Conservation (phyloP, 2,888 invertebrate genomes). For the Diarsia mendica region DNA sequence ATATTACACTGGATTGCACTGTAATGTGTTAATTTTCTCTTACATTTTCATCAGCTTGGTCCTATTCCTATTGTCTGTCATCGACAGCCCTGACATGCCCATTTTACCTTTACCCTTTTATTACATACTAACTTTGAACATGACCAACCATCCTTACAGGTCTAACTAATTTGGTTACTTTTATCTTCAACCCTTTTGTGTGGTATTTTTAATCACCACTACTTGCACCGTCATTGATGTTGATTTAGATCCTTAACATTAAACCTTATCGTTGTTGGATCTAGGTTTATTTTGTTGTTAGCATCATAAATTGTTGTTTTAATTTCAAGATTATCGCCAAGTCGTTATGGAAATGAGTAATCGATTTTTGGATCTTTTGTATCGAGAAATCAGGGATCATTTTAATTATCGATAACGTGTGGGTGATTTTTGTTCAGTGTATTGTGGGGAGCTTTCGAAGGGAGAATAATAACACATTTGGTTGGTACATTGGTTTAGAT, state of each 20-base stretch:
- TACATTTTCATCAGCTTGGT: conserved; percentile 65
- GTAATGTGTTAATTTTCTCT: conserved; percentile 64
- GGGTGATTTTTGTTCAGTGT: conserved; percentile 44
- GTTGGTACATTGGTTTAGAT: conserved; percentile 51
- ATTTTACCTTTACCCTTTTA: conserved; percentile 20
- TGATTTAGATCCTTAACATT: conserved; percentile 37
- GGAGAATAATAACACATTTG: conserved; percentile 68
- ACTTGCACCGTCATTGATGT: conserved; percentile 72
- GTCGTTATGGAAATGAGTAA: conserved; percentile 72
- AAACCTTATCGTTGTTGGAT: conserved; percentile 4
- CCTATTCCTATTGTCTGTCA: conserved; percentile 66
- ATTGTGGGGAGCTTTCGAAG: conserved; percentile 35
- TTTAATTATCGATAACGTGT: conserved; percentile 70
- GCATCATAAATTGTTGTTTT: conserved; percentile 50
- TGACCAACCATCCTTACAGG: conserved; percentile 47
- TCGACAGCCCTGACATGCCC: conserved; percentile 40
- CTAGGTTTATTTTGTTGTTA: conserved; percentile 34
- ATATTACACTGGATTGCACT: conserved; percentile 48
- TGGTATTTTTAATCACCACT: conserved; percentile 75
- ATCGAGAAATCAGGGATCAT: conserved; percentile 63
- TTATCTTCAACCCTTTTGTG: conserved; percentile 66
- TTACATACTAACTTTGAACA: background rate
- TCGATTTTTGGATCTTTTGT: conserved; percentile 69
- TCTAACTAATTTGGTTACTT: conserved; percentile 59
- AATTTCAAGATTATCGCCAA: conserved; percentile 62